Conservation (phyloP, 2,113 vertebrate species). For the Cacatua alba region DNA sequence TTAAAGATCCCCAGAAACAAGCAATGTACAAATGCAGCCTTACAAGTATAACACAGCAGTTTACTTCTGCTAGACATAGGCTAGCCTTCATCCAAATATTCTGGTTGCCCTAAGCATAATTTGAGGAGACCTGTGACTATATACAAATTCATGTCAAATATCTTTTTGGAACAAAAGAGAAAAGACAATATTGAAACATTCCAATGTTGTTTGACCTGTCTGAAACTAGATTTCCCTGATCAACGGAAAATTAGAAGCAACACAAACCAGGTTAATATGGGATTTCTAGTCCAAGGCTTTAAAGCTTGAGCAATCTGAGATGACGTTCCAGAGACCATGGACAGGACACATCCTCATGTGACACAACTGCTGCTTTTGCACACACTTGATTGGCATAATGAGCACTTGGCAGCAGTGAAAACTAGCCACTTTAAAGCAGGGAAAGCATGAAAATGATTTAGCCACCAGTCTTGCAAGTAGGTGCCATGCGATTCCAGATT, state of each 20-base stretch:
- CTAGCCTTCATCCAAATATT: background rate
- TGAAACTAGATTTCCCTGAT: background rate
- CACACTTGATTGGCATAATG: background rate
- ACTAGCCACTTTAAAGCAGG: background rate
- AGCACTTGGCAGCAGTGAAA: background rate
- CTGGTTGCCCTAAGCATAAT: background rate
- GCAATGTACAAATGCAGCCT: background rate
- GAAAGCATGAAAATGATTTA: background rate
- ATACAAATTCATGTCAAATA: rapidly evolving
- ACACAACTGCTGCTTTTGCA: background rate
- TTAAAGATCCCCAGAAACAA: background rate
- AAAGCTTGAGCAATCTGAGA: background rate
- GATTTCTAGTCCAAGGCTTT: background rate
- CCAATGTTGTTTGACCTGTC: background rate
- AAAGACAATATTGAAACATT: background rate
- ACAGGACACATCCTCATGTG: background rate
- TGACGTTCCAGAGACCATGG: background rate
- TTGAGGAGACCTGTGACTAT: background rate
- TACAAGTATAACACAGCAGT: background rate
- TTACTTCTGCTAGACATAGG: background rate
- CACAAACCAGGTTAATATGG: rapidly evolving
- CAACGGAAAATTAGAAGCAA: background rate
- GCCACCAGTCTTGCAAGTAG: background rate
- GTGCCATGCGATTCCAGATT: background rate
- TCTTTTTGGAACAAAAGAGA: background rate